phyloP scores from a whole-genome alignment of 2,797 vertebrate genomes.

The Crocidura indochinensis region DNA sequence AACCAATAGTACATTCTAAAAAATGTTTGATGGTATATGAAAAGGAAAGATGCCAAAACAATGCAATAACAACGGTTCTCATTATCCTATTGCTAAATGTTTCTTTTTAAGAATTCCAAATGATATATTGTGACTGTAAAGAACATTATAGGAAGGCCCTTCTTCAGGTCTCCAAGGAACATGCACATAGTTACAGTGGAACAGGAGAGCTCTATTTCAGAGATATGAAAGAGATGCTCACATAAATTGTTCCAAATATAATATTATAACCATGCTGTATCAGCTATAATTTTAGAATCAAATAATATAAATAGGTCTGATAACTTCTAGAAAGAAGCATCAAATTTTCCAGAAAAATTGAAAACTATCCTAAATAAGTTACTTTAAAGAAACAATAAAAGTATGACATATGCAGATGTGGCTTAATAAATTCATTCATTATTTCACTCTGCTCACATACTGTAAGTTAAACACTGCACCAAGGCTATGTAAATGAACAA shows the following conservation, averaged over 20 bases:
- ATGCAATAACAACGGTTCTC: not conserved
- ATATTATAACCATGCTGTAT: not conserved
- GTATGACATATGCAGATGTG: not conserved
- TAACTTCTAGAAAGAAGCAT: slow-evolving; percentile 16
- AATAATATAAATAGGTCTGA: slow-evolving; percentile 2
- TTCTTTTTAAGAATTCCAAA: slow-evolving; percentile 1
- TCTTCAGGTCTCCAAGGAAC: not conserved
- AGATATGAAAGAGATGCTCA: not conserved
- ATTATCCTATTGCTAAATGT: not conserved
- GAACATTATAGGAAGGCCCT: not conserved
- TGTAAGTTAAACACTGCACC: not conserved
- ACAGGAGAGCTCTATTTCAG: not conserved
- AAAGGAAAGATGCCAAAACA: slow-evolving; percentile 32
- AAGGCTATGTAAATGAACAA: not conserved
- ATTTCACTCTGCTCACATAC: not conserved
- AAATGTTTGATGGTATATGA: not conserved
- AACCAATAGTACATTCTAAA: not conserved
- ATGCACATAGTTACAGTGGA: not conserved
- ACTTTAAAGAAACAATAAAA: not conserved
- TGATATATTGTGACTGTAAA: not conserved
- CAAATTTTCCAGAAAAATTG: slow-evolving; percentile 4
- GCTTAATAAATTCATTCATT: slow-evolving; percentile 12
- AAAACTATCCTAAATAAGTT: slow-evolving; percentile 31
- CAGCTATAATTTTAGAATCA: not conserved
- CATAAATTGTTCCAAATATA: slow-evolving; percentile 18